Evolutionary conservation across 1,140 invertebrate species (phyloP).

Genomic region (Prorops nasuta): DNA sequence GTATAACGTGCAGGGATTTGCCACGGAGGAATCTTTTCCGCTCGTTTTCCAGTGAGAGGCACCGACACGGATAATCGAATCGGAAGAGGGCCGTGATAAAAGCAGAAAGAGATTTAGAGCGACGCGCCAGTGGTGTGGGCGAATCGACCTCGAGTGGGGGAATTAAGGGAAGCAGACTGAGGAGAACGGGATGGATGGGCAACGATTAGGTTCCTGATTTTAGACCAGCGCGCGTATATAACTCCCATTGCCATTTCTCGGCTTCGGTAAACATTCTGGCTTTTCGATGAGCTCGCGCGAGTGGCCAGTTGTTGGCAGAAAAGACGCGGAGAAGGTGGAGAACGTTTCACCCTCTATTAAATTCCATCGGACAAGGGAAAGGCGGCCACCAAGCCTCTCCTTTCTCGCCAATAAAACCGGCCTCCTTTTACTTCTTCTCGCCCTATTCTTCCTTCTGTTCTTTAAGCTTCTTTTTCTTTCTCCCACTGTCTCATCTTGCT

Average conservation of each 20-base stretch:
- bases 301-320: no score
- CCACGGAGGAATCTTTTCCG: no score
- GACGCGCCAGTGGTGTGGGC: no score
- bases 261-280: conserved; percentile 21
- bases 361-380: conserved; percentile 54
- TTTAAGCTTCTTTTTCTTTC: background rate
- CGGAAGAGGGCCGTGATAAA: conserved; percentile 13
- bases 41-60: no score
- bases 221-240: no score
- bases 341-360: conserved; percentile 58
- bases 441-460: background rate
- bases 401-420: conserved; percentile 41
- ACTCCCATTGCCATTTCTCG: no score
- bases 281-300: no score
- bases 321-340: conserved; percentile 35
- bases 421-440: conserved; percentile 20
- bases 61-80: conserved; percentile 12
- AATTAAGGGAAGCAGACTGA: conserved; percentile 11
- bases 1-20: no score
- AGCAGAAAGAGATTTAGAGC: conserved; percentile 7
- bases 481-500: background rate
- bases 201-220: conserved; percentile 27
- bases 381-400: conserved; percentile 42
- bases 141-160: conserved; percentile 13
- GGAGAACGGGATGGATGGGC: conserved; percentile 20